A percentile compares a stretch with the other conserved stretches of the same genome.
phyloP scores from a whole-genome alignment of 2,797 vertebrate genomes.

The Molothrus ater region DNA sequence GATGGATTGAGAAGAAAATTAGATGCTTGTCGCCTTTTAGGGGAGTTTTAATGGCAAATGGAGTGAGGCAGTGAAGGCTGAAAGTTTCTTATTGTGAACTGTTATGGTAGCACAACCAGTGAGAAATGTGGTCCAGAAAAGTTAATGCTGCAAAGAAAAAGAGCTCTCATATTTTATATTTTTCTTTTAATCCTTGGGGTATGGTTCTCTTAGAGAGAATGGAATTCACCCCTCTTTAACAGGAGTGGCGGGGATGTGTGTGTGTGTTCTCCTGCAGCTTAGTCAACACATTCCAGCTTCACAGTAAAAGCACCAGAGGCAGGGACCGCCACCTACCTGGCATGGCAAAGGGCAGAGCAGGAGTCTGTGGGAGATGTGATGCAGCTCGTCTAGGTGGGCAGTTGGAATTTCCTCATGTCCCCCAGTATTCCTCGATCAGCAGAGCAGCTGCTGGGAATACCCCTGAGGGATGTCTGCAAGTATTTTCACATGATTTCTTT shows the following conservation, averaged over 20 bases:
- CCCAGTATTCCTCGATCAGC: neutral
- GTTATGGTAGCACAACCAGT: neutral
- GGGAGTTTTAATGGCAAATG: slow-evolving; percentile 3
- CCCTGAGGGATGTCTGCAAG: neutral
- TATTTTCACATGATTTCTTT: neutral
- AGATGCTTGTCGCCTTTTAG: neutral
- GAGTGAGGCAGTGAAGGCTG: neutral
- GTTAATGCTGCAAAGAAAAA: neutral
- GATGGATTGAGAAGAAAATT: neutral
- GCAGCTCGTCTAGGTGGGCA: neutral
- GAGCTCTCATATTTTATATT: neutral
- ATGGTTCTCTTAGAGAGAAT: neutral
- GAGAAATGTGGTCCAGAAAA: neutral
- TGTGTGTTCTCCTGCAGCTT: neutral
- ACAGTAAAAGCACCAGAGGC: neutral
- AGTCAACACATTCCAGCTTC: neutral
- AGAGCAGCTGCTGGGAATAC: neutral
- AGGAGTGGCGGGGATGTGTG: neutral
- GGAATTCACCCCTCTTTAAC: neutral
- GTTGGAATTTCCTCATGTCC: neutral
- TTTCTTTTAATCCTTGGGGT: neutral
- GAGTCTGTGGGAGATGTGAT: neutral
- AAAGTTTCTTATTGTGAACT: neutral
- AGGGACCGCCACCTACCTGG: neutral
- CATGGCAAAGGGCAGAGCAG: neutral